Percentiles rank a stretch among this genome's conserved stretches.
Evolutionary conservation across 2,888 invertebrate genomes (phyloP).

Genomic region (Anoncus sp.): DNA sequence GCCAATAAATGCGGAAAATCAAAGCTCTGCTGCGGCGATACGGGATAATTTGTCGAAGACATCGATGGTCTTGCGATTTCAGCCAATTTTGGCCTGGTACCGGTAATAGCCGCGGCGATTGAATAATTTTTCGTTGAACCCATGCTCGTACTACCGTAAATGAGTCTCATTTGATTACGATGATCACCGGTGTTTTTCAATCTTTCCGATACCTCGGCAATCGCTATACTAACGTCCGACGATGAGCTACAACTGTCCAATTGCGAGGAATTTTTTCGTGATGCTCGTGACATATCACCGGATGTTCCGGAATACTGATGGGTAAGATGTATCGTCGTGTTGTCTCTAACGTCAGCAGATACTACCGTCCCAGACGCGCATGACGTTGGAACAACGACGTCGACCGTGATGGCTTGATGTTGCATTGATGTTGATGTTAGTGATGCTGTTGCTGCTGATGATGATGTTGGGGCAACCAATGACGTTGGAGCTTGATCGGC

Average conservation of each 20-base stretch:
- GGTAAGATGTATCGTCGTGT: slow-evolving; percentile 24
- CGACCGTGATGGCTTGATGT: slow-evolving; percentile 58
- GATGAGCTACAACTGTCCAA: slow-evolving; percentile 90
- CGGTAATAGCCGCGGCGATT: slow-evolving; percentile 79
- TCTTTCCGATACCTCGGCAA: slow-evolving; percentile 85
- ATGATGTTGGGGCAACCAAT: slow-evolving; percentile 18
- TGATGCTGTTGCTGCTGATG: no score
- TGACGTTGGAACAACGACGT: slow-evolving; percentile 69
- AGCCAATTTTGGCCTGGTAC: slow-evolving; percentile 79
- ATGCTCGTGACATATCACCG: slow-evolving; percentile 71
- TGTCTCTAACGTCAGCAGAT: slow-evolving; percentile 56
- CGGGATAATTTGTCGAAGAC: slow-evolving; percentile 81
- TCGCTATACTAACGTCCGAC: slow-evolving; percentile 88
- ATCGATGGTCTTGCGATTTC: slow-evolving; percentile 84
- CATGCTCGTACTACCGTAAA: no score
- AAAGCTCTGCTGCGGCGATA: slow-evolving; percentile 83
- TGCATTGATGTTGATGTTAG: background rate
- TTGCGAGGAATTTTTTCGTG: slow-evolving; percentile 88
- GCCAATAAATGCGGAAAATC: slow-evolving; percentile 80
- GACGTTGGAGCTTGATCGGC: slow-evolving; percentile 66
- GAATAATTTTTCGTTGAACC: slow-evolving; percentile 61
- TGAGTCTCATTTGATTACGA: no score
- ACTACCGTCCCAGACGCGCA: slow-evolving; percentile 69
- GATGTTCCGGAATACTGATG: slow-evolving; percentile 64
- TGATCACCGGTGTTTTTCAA: slow-evolving; percentile 86